Evolutionary conservation across 1,140 invertebrate genomes (phyloP), one percentile per base, ranked within the genome.

Genomic region (Ceratitis capitata): DNA sequence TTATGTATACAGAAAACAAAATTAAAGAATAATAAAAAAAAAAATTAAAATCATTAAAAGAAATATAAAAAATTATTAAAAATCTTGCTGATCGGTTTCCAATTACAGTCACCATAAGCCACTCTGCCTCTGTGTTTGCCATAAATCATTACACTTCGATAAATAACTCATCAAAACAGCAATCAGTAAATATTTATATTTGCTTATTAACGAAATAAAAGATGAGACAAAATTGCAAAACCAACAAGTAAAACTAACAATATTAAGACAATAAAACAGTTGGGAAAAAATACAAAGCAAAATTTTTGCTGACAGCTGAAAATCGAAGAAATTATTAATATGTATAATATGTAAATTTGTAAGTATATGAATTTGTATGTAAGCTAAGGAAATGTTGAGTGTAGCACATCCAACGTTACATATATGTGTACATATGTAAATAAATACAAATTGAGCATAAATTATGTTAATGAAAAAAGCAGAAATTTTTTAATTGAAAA

Each of bases 71-170:
- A 61, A 69, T 69, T 69, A 69, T 69, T 19, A 69, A 69, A 69
- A 32, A 69, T n/a, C 61, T 69, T 78, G 69, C 39, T 45, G 69
- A 78, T 78, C 45, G 42, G 69, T 78, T 78, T 78, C 69, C 69
- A 78, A 78, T 78, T 45, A 78, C 69, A 45, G 69, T 26, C 69
- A 26, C 19, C 39, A 78, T 14, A 61, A 2, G 19, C 23, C 6
- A n/a, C 19, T n/a, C 12, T 56, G 51, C 51, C n/a, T n/a, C n/a
- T n/a, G n/a, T 26, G 29, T 61, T 61, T 42, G n/a, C 39, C 23
- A 78, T 78, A 78, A 78, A 78, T 78, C 69, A 78, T 45, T 42
- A 2, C 19, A 32, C 10, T 78, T 78, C 69, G 32, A 78, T 78
- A 78, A 78, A 78, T 78, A 78, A 78, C 39, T 12, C 69, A 45